Percentiles rank a stretch among this genome's conserved stretches.
Evolutionary conservation across 1,140 invertebrate species (phyloP).

Genomic region (Xylocopa sonorina): DNA sequence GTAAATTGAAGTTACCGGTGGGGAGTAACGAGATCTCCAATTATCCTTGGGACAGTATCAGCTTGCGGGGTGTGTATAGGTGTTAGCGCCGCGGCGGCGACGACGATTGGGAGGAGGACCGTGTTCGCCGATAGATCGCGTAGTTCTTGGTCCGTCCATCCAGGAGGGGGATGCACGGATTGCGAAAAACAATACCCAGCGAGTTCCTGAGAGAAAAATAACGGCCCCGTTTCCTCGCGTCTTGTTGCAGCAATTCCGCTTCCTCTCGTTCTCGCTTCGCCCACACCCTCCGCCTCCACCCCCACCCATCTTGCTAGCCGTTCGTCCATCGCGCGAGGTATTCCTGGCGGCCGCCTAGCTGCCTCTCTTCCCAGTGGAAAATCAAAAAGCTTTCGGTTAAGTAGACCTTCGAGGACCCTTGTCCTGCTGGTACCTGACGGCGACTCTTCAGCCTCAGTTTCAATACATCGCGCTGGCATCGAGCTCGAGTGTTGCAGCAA

Average conservation of each 20-base stretch:
- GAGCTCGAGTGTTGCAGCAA: constrained; percentile 55
- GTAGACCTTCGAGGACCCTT: constrained; percentile 54
- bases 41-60: constrained; percentile 67
- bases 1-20: constrained; percentile 66
- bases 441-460: constrained; percentile 60
- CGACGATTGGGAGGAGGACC: constrained; percentile 14
- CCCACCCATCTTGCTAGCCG: background rate
- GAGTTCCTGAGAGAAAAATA: constrained; percentile 28
- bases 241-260: constrained; percentile 10
- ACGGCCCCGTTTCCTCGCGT: constrained; percentile 20
- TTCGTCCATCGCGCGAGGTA: constrained; percentile 8
- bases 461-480: constrained; percentile 55
- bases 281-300: background rate
- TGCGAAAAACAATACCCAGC: constrained; percentile 35
- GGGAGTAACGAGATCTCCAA: constrained; percentile 74
- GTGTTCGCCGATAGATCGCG: background rate
- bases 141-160: constrained; percentile 39
- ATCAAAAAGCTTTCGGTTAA: constrained; percentile 58
- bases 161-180: constrained; percentile 19
- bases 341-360: constrained; percentile 17
- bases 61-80: constrained; percentile 41
- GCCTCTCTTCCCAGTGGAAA: constrained; percentile 33
- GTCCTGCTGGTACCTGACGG: constrained; percentile 49
- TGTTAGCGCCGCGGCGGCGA: background rate
- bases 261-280: background rate